These are phyloP conservation scores for Umimayanthus kanabou DNA, from an alignment of 92 coral and sea anemone genomes.

Conservation along the genomic window DNA sequence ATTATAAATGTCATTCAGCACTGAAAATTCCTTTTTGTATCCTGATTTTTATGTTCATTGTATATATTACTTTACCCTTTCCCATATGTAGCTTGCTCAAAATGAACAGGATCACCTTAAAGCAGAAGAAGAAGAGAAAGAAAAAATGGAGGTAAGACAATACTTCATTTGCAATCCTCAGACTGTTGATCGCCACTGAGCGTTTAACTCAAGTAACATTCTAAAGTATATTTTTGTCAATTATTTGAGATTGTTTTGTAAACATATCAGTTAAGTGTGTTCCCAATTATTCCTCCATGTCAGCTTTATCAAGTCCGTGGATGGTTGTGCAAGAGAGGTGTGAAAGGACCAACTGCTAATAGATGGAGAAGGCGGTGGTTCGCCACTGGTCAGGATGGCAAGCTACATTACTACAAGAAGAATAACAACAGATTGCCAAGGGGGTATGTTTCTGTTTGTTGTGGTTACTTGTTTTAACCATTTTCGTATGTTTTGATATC, in stretches of 20 bases:
- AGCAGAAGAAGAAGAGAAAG: conserved; percentile 31
- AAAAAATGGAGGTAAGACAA: conserved; percentile 16
- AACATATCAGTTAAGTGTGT: background rate
- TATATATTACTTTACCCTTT: background rate
- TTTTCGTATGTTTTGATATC: background rate
- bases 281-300: background rate
- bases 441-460: conserved; percentile 64
- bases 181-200: too few species aligned
- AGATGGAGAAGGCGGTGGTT: conserved; percentile 97
- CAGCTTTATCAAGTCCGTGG: conserved; percentile 83
- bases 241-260: too few species aligned
- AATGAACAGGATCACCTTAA: conserved; percentile 6
- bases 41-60: background rate
- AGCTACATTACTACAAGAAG: conserved; percentile 91
- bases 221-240: too few species aligned
- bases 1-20: background rate
- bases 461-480: background rate
- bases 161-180: too few species aligned
- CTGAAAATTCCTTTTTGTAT: background rate
- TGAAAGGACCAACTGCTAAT: conserved; percentile 85
- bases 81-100: conserved; percentile 1
- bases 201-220: too few species aligned
- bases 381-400: conserved; percentile 88
- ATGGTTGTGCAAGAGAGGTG: conserved; percentile 96
- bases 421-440: conserved; percentile 85